phyloP scores from a whole-genome alignment of 1,140 invertebrate species.

The Hyles euphorbiae region DNA sequence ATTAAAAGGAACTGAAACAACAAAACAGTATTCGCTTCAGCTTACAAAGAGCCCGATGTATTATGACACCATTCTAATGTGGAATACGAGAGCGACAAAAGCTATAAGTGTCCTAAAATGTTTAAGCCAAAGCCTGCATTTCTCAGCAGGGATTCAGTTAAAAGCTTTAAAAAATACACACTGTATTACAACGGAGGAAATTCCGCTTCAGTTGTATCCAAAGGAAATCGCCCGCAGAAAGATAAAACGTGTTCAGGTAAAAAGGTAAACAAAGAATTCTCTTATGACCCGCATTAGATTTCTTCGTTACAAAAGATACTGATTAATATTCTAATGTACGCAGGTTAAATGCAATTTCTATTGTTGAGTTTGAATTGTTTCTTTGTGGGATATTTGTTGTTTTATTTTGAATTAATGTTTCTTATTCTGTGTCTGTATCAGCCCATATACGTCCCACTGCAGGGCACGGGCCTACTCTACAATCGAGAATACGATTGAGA shows the following conservation, averaged over 20 bases:
- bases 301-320: background rate
- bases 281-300: constrained; percentile 14
- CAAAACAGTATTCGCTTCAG: no score
- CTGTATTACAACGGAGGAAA: constrained; percentile 1
- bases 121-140: background rate
- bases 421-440: no score
- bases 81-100: no score
- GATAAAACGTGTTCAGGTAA: constrained; percentile 13
- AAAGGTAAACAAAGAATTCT: constrained; percentile 12
- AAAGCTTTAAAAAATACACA: constrained; percentile 4
- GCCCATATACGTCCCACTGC: no score
- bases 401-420: no score
- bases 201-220: constrained; percentile 2
- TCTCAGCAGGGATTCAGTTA: background rate
- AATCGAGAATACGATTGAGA: no score
- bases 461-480: no score
- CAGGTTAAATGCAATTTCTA: background rate
- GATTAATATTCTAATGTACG: background rate
- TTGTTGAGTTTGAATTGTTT: no score
- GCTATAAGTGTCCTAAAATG: background rate
- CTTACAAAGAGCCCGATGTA: no score
- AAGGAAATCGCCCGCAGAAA: constrained; percentile 15
- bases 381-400: no score
- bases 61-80: no score
- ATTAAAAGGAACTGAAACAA: no score